Conservation (phyloP, 2,113 vertebrate species). For the Prunella fulvescens region DNA sequence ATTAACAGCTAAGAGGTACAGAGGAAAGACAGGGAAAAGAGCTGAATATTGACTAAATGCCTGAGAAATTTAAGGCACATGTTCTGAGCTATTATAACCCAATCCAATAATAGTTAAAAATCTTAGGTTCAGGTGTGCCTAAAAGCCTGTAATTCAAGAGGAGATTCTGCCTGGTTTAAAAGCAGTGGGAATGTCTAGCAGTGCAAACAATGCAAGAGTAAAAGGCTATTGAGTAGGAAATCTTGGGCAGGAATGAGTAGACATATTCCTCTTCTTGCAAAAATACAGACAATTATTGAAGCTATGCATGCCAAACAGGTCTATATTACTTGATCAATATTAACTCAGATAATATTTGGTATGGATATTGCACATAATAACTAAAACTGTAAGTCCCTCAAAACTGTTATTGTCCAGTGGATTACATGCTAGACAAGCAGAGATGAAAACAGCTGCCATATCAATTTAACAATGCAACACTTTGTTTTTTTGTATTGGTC, state of each 20-base stretch:
- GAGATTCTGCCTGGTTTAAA: not conserved
- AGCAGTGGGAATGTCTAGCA: not conserved
- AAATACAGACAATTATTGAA: not conserved
- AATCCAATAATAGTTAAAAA: not conserved
- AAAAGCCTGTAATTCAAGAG: not conserved
- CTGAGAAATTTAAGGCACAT: not conserved
- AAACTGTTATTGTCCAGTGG: not conserved
- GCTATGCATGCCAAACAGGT: accelerated
- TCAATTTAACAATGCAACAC: not conserved
- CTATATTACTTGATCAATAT: not conserved
- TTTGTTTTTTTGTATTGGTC: not conserved
- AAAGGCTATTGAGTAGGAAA: not conserved
- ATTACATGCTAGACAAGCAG: not conserved
- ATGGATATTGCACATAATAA: not conserved
- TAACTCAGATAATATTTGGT: not conserved
- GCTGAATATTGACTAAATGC: not conserved
- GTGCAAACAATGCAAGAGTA: not conserved
- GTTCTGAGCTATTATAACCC: not conserved
- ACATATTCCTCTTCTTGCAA: not conserved
- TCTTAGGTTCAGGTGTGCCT: not conserved
- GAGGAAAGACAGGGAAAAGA: not conserved
- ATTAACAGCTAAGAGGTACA: not conserved
- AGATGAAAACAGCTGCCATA: not conserved
- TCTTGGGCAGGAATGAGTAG: not conserved
- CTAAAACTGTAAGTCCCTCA: not conserved